Evolutionary conservation across 2,888 invertebrate genomes (phyloP).

Genomic region (Argyra leucocephala): DNA sequence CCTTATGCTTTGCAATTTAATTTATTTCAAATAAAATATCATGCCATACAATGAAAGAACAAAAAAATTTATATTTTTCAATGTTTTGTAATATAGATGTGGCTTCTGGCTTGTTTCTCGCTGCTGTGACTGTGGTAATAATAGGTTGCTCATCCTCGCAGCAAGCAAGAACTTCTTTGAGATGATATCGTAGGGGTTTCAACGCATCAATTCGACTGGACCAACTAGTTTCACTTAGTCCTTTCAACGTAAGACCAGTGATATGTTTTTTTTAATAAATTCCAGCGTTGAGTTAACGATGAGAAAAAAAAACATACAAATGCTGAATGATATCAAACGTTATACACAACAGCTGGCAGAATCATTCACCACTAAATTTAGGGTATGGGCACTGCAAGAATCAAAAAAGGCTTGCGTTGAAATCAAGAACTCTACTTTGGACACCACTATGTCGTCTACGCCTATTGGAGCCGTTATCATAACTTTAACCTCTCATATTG

Average conservation of each 20-base stretch:
- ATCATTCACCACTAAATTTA: constrained; percentile 11
- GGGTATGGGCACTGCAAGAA: constrained; percentile 13
- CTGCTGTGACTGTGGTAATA: too few species aligned
- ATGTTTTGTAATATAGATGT: background rate
- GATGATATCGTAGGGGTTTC: constrained; percentile 15
- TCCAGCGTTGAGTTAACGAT: too few species aligned
- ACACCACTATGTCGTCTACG: constrained; percentile 13
- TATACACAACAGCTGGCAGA: constrained; percentile 1
- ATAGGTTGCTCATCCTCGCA: background rate
- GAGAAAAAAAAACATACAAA: constrained; percentile 10
- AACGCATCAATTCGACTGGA: constrained; percentile 10
- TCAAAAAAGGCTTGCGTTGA: constrained; percentile 13
- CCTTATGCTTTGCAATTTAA: background rate
- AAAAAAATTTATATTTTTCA: background rate
- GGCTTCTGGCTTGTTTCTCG: background rate
- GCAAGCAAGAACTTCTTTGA: constrained; percentile 11
- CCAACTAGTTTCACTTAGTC: constrained; percentile 10
- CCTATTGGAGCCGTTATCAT: constrained; percentile 13
- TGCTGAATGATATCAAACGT: constrained; percentile 9
- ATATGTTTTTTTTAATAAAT: too few species aligned
- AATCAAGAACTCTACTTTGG: constrained; percentile 12
- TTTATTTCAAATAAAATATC: background rate
- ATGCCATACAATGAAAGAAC: background rate
- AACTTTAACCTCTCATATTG: constrained; percentile 11
- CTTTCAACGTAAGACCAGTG: too few species aligned